Conservation (phyloP, 2,888 invertebrate genomes). For the Agriopis aurantiaria region DNA sequence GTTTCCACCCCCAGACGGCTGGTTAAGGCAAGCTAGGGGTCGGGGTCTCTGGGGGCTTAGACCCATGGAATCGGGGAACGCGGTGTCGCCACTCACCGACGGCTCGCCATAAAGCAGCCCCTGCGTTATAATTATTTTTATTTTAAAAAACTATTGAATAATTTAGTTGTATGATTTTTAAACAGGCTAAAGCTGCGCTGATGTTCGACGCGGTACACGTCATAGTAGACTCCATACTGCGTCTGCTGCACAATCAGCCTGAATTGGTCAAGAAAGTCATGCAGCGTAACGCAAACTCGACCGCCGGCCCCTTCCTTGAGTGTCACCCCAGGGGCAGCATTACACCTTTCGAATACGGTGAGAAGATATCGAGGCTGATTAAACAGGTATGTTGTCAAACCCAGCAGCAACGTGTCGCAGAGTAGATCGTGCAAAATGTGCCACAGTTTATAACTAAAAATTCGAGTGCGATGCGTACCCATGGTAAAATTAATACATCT, state of each 20-base stretch:
- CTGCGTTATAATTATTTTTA: too few species aligned
- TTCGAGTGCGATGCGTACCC: too few species aligned
- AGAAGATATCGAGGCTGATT: constrained; percentile 93
- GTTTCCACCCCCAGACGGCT: too few species aligned
- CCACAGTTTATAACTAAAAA: too few species aligned
- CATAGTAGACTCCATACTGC: constrained; percentile 94
- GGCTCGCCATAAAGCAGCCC: too few species aligned
- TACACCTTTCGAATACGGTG: constrained; percentile 94
- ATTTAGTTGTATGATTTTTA: constrained; percentile 21
- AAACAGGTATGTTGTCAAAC: constrained; percentile 88
- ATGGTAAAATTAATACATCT: too few species aligned
- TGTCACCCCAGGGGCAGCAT: constrained; percentile 93
- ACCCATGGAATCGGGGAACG: too few species aligned
- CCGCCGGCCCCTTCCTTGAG: constrained; percentile 89
- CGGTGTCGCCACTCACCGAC: too few species aligned
- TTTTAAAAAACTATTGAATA: too few species aligned
- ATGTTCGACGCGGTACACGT: constrained; percentile 98
- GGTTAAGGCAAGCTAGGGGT: too few species aligned
- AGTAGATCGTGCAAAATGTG: neutral
- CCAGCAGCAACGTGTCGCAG: constrained; percentile 14
- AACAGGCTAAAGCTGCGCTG: constrained; percentile 95
- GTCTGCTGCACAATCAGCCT: constrained; percentile 92
- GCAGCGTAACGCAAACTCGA: constrained; percentile 85
- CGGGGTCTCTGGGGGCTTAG: too few species aligned
- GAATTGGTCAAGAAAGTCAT: constrained; percentile 88